phyloP scores from a whole-genome alignment of 2,797 vertebrate species.

The Lepilemur ruficaudatus region DNA sequence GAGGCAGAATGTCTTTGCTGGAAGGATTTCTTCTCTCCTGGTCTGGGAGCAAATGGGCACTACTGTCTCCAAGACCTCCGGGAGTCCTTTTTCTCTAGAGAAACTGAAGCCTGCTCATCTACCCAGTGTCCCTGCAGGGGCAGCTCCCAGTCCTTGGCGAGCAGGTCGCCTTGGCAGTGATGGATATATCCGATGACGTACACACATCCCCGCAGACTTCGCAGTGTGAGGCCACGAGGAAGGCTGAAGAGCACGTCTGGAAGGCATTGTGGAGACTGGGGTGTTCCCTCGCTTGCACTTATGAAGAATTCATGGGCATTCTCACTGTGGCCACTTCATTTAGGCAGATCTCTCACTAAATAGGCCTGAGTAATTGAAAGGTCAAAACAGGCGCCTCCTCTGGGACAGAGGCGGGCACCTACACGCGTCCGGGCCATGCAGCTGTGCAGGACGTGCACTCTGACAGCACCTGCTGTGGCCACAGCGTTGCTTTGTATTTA shows the following conservation, averaged over 20 bases:
- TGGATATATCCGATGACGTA: slow-evolving; percentile 77
- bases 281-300: slow-evolving; percentile 76
- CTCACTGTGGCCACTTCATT: slow-evolving; percentile 75
- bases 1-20: neutral
- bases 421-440: neutral
- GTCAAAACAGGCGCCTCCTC: slow-evolving; percentile 15
- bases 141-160: neutral
- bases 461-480: neutral
- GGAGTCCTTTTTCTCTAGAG: neutral
- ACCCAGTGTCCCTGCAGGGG: neutral
- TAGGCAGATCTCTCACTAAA: slow-evolving; percentile 79
- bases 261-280: slow-evolving; percentile 77
- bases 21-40: neutral
- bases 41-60: neutral
- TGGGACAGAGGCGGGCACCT: fast-evolving
- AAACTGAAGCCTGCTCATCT: neutral
- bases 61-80: neutral
- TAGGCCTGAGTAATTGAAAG: slow-evolving; percentile 79
- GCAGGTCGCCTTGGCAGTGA: slow-evolving; percentile 71
- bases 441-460: fast-evolving
- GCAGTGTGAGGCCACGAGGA: neutral
- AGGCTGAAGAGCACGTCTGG: slow-evolving; percentile 79
- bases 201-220: slow-evolving; percentile 64
- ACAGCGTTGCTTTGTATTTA: neutral
- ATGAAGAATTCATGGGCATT: slow-evolving; percentile 83